Evolutionary conservation across 2,888 invertebrate species (phyloP), one percentile per base, ranked within the genome.

Genomic region (Hartigia nigra): DNA sequence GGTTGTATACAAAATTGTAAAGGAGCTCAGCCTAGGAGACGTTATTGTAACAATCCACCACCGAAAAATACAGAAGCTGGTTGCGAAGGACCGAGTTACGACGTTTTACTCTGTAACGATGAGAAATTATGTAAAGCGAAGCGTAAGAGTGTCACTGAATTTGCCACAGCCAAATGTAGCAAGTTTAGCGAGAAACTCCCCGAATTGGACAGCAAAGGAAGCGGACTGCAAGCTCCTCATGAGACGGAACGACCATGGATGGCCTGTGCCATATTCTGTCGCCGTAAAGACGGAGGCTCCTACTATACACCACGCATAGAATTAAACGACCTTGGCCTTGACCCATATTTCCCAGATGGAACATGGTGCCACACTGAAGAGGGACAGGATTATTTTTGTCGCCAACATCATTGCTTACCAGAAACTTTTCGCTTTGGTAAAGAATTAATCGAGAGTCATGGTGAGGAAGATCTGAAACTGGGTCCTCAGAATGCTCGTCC

Each of bases 331-430:
- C 93, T 95, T 69, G 95, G 95, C 12, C 92, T 95, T 55, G 94
- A 95, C 86, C 95, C 96, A 0, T 95, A 95, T 91, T 95, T 96
- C 88, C 96, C 96, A 0, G 96, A 96, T 91, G 96, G 96, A 23
- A 96, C 96, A 4, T 96, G 95, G 95, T 96, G 96, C 88, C 95
- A 96, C 89, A 92, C 93, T 86, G 94, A 95, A 85, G 93, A 93
- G 74, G 91, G 92, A 31, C 92, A 93, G 80, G 93, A 96, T 90
- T 96, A 94, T 92, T 96, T 94, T 89, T 96, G 96, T 86, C 92
- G 95, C 77, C 95, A 95, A 84, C 96, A 96, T 89, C 95, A 95
- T 86, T 96, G 96, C 89, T 91, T 96, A 79, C 95, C 96, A 0
- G 95, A 96, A 69, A 83, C 79, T 70, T 90, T 89, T 82, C 84